Conservation (phyloP, 2,888 invertebrate genomes). For the Stenodera caucasica region DNA sequence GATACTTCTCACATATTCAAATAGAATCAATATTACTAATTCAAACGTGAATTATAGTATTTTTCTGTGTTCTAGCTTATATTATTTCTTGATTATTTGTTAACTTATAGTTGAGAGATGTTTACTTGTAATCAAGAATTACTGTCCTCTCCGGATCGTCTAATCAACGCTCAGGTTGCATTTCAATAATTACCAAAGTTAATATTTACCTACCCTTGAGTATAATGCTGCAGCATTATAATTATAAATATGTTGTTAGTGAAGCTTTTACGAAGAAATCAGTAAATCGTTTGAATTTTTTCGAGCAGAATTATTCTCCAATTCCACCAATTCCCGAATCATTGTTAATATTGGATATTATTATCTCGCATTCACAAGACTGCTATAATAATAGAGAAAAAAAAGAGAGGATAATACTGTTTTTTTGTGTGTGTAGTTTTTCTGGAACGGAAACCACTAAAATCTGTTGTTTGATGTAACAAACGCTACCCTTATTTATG, state of each 20-base stretch:
- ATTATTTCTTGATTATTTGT: background rate
- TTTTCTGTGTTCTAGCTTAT: too few relatives aligned
- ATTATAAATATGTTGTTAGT: too few relatives aligned
- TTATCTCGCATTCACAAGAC: background rate
- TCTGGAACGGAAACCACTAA: background rate
- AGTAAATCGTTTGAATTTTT: too few relatives aligned
- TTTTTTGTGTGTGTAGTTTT: background rate
- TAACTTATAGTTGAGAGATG: conserved; percentile 11
- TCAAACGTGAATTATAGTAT: too few relatives aligned
- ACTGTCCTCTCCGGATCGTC: conserved; percentile 23
- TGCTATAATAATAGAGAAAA: background rate
- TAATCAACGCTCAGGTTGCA: conserved; percentile 28
- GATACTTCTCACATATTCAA: too few relatives aligned
- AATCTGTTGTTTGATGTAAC: background rate
- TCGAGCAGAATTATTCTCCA: too few relatives aligned
- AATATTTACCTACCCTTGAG: conserved; percentile 20
- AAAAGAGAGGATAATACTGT: background rate
- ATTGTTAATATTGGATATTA: background rate
- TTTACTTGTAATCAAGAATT: conserved; percentile 28
- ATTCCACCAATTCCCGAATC: too few relatives aligned
- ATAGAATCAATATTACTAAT: too few relatives aligned
- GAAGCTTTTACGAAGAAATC: too few relatives aligned
- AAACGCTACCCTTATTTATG: conserved; percentile 5
- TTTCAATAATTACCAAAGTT: conserved; percentile 23
- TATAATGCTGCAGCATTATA: too few relatives aligned